Evolutionary conservation across 2,888 invertebrate species (phyloP).

Genomic region (Watsonalla cultraria): DNA sequence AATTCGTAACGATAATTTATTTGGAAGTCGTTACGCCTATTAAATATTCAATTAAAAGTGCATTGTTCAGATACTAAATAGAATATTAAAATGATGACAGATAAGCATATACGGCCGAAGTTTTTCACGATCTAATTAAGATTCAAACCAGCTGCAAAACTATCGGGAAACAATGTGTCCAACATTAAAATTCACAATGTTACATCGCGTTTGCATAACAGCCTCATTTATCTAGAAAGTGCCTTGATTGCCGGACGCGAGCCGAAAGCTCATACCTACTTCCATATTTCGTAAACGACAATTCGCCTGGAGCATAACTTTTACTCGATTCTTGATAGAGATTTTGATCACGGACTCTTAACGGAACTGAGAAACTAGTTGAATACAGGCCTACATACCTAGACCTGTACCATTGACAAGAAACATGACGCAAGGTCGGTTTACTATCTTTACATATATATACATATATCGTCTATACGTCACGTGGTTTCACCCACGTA

Average conservation of each 20-base stretch:
- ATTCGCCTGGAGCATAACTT: slow-evolving; percentile 66
- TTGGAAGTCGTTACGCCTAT: too few relatives aligned
- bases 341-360: slow-evolving; percentile 49
- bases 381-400: slow-evolving; percentile 51
- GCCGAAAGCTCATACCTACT: slow-evolving; percentile 71
- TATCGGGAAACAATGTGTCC: slow-evolving; percentile 45
- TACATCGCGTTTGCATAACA: slow-evolving; percentile 71
- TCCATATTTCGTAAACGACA: slow-evolving; percentile 65
- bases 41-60: not conserved
- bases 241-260: slow-evolving; percentile 57
- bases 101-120: not conserved
- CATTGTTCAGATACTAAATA: not conserved
- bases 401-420: slow-evolving; percentile 10
- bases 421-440: too few relatives aligned
- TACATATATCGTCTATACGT: too few relatives aligned
- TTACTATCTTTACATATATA: too few relatives aligned
- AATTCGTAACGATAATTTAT: too few relatives aligned
- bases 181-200: slow-evolving; percentile 70
- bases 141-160: slow-evolving; percentile 40
- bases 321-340: slow-evolving; percentile 58
- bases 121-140: slow-evolving; percentile 44
- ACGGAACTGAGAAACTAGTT: slow-evolving; percentile 63
- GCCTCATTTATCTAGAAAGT: slow-evolving; percentile 71
- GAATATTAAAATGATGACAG: slow-evolving; percentile 6
- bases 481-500: too few relatives aligned